phyloP scores from a whole-genome alignment of 2,113 vertebrate species.

The Ciconia maguari region DNA sequence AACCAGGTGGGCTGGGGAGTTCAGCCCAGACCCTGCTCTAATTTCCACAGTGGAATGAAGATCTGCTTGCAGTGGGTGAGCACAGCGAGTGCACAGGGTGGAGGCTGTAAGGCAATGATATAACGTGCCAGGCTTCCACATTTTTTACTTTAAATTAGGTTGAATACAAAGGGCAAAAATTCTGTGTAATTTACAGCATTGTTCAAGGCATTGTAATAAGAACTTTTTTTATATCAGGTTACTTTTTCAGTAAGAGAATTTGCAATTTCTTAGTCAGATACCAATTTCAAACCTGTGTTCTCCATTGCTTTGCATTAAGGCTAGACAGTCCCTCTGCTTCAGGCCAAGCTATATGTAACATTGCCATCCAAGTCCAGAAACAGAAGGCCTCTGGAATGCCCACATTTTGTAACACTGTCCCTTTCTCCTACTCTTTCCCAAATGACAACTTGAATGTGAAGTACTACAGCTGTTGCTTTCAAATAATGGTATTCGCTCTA shows the following conservation, averaged over 20 bases:
- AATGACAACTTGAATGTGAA: not conserved
- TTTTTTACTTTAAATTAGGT: not conserved
- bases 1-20: not conserved
- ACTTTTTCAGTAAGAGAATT: not conserved
- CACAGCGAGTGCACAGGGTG: not conserved
- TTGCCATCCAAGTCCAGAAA: not conserved
- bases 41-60: not conserved
- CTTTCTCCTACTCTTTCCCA: not conserved
- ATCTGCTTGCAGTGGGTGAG: not conserved
- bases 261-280: not conserved
- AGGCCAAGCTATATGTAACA: not conserved
- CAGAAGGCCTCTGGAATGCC: not conserved
- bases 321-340: not conserved
- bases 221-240: not conserved
- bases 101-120: not conserved
- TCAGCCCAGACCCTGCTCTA: not conserved
- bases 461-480: not conserved
- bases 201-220: not conserved
- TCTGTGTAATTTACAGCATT: not conserved
- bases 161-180: not conserved
- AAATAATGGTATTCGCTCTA: not conserved
- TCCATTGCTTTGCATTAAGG: not conserved
- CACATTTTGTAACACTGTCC: not conserved
- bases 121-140: not conserved
- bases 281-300: not conserved